Base-by-base conservation (phyloP, 2,797 vertebrate species). In the Pipistrellus pygmaeus region DNA sequence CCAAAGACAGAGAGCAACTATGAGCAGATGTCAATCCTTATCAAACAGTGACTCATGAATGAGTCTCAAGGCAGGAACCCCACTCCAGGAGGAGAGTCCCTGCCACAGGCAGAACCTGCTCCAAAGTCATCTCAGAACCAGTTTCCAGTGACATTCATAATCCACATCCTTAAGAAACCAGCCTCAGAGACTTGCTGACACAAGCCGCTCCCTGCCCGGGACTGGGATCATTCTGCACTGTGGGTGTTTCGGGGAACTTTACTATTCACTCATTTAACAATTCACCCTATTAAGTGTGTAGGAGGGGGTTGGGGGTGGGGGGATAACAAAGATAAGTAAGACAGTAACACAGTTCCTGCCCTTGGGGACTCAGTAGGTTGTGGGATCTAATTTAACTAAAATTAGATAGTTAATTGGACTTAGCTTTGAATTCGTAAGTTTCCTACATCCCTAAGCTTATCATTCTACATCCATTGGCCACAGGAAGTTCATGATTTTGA, bases 381-480 rank as follows among this genome's bases (percentile, higher is more conserved):
- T 30, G 27, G 12, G 12, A 14, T 62, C 60, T 62, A 30, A 30
- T 62, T 62, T 27, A 30, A 62, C 27, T 62, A 81, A 53, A 88
- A 60, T 48, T 76, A 21, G 23, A 46, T 64, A 20, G 38, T 48
- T 69, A 21, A 23, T 55, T 55, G 32, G 69, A 35, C 41, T 76
- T 18, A 30, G 27, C 38, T 83, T 83, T 6, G 1, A 38, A 32
- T 76, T 91, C 23, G 4, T 35, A 75, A 78, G 30, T 71, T 80
- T 93, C 93, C 71, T 57, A 10, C 14, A 25, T 18, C 77, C 80
- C 85, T 72, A 53, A 90, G 62, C 44, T 88, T 88, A 30, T 38
- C 85, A 35, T 72, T 84, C 27, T 62, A 41, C 44, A 66, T 44
- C 27, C 77, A 25, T 0, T n/a, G 66, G 71, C 80, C 41, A 73